phyloP scores from a whole-genome alignment of 2,888 invertebrate species.

The Diabrotica balteata region DNA sequence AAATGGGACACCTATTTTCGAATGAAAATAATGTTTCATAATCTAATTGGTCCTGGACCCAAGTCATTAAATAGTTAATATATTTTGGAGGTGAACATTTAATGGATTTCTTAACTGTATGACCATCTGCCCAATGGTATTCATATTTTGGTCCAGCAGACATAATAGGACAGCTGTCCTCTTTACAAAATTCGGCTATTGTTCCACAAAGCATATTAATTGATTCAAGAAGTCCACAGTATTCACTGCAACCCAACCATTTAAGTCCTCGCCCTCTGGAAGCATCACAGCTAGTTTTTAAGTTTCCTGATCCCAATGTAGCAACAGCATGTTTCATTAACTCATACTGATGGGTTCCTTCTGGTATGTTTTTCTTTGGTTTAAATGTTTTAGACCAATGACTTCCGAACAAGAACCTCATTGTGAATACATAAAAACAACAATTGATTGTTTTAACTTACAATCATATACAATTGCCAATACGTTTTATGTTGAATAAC shows the following conservation, averaged over 20 bases:
- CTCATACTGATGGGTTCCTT: constrained; percentile 98
- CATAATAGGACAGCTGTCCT: constrained; percentile 97
- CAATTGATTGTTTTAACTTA: background rate
- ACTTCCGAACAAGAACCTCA: constrained; percentile 76
- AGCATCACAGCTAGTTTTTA: constrained; percentile 94
- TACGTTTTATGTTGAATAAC: too few relatives aligned
- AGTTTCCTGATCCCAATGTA: constrained; percentile 96
- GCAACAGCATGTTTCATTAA: constrained; percentile 99
- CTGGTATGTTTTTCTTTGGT: constrained; percentile 98
- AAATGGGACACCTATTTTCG: constrained; percentile 99
- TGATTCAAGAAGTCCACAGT: constrained; percentile 99
- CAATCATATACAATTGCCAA: background rate
- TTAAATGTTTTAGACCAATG: constrained; percentile 97
- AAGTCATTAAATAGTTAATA: constrained; percentile 99
- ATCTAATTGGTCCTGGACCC: constrained; percentile 99
- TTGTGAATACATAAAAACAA: constrained; percentile 21
- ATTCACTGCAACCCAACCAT: constrained; percentile 99
- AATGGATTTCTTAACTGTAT: constrained; percentile 97
- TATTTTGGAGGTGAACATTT: constrained; percentile 99
- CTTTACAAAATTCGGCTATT: constrained; percentile 99
- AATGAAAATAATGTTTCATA: constrained; percentile 98
- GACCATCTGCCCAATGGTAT: constrained; percentile 99
- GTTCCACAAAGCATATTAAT: constrained; percentile 99
- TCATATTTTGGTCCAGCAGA: constrained; percentile 99
- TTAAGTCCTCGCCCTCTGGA: constrained; percentile 98